phyloP scores from a whole-genome alignment of 2,888 invertebrate genomes.

The Cylindroiulus punctatus region DNA sequence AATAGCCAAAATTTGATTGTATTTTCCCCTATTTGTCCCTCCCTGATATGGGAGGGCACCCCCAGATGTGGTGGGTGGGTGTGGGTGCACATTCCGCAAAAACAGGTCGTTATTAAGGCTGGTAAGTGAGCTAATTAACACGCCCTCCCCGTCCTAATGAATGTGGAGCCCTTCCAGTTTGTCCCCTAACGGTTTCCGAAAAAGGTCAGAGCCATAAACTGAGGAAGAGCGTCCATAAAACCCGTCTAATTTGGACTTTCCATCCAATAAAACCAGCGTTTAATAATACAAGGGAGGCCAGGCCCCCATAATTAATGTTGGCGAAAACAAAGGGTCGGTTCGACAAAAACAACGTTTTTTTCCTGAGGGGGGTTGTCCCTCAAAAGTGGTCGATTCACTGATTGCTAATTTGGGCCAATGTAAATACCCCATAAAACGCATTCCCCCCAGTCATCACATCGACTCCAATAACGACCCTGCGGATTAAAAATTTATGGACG shows the following conservation, averaged over 20 bases:
- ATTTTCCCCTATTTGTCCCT: too few species aligned
- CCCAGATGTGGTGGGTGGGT: neutral
- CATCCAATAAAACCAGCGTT: neutral
- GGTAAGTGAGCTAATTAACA: neutral
- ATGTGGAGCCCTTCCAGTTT: neutral
- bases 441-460: neutral
- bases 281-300: slow-evolving; percentile 10
- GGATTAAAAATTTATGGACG: slow-evolving; percentile 10
- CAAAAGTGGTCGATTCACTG: neutral
- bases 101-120: neutral
- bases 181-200: neutral
- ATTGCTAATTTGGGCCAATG: neutral
- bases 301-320: neutral
- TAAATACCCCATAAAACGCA: slow-evolving; percentile 2
- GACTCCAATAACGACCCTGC: neutral
- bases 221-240: slow-evolving; percentile 9
- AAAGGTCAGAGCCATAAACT: neutral
- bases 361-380: neutral
- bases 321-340: neutral
- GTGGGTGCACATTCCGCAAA: neutral
- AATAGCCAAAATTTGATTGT: too few species aligned
- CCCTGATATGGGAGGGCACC: too few species aligned
- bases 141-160: slow-evolving; percentile 1
- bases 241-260: slow-evolving; percentile 18
- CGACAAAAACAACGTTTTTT: neutral